Percentiles rank a stretch among this genome's conserved stretches.
phyloP scores from a whole-genome alignment of 2,113 vertebrate genomes.

The Colaptes auratus region DNA sequence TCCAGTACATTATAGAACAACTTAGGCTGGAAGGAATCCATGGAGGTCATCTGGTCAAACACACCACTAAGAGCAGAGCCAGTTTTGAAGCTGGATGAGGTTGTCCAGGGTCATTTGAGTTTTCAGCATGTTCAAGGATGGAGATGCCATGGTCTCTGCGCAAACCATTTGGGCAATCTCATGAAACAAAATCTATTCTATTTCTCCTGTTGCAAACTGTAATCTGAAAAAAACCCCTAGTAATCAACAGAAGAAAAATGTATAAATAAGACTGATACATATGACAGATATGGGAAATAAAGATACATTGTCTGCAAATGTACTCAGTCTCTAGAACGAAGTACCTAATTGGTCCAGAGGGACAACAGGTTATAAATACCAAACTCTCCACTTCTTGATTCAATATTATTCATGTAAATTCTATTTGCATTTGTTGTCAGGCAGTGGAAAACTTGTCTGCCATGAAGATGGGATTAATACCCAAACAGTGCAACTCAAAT shows the following conservation, averaged over 20 bases:
- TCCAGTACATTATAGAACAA: background rate
- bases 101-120: slow-evolving; percentile 18
- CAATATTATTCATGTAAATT: no score
- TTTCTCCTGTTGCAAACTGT: background rate
- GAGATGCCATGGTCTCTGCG: background rate
- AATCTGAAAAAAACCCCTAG: no score
- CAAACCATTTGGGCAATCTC: background rate
- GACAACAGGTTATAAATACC: no score
- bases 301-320: no score
- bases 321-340: no score
- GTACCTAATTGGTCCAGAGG: no score
- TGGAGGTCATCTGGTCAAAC: slow-evolving; percentile 31
- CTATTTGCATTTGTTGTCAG: no score
- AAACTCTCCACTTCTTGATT: no score
- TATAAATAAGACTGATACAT: no score
- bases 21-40: slow-evolving; percentile 30
- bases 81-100: background rate
- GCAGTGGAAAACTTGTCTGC: background rate
- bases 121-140: background rate
- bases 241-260: no score
- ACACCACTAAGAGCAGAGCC: background rate
- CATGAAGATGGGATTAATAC: background rate
- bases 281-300: no score
- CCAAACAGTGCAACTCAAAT: background rate
- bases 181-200: background rate